phyloP scores from a whole-genome alignment of 30 jellyfish, hydroid and myxozoan genomes.

The Turritopsis rubra region DNA sequence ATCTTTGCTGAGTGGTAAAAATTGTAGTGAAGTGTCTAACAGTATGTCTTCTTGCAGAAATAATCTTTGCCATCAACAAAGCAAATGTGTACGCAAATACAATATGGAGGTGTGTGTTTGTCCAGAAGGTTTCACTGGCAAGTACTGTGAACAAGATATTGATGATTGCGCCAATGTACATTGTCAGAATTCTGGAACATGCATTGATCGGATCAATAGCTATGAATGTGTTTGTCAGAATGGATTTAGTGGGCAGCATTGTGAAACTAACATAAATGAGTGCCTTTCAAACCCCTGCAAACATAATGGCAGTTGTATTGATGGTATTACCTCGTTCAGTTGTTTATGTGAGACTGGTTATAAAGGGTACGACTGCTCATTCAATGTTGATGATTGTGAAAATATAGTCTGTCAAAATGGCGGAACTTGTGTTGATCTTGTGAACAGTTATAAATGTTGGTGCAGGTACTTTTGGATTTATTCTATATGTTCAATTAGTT shows the following conservation, averaged over 20 bases:
- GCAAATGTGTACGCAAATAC: slow-evolving; percentile 43
- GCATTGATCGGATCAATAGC: slow-evolving; percentile 71
- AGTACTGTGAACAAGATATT: slow-evolving; percentile 66
- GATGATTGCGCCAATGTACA: slow-evolving; percentile 57
- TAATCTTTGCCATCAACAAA: slow-evolving; percentile 64
- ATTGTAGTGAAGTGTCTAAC: slow-evolving; percentile 39
- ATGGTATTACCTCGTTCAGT: slow-evolving; percentile 40
- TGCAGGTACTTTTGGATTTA: slow-evolving; percentile 58
- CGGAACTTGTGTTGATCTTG: slow-evolving; percentile 65
- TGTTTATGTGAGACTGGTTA: slow-evolving; percentile 69
- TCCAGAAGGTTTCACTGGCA: slow-evolving; percentile 72
- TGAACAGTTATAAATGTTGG: slow-evolving; percentile 49
- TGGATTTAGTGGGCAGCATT: slow-evolving; percentile 66
- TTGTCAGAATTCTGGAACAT: slow-evolving; percentile 56
- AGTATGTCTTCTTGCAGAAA: slow-evolving; percentile 41
- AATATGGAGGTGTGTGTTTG: slow-evolving; percentile 49
- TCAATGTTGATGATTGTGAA: slow-evolving; percentile 67
- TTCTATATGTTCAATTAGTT: not conserved
- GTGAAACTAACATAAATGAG: slow-evolving; percentile 58
- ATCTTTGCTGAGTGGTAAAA: slow-evolving; percentile 63
- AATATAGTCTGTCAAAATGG: slow-evolving; percentile 78
- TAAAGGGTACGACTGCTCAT: slow-evolving; percentile 79
- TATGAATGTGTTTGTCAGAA: slow-evolving; percentile 73
- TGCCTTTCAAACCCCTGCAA: slow-evolving; percentile 53
- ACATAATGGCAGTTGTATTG: slow-evolving; percentile 65